These are phyloP conservation scores for Lepus oiostolus DNA, from an alignment of 2,797 vertebrate species.

Conservation along the genomic window DNA sequence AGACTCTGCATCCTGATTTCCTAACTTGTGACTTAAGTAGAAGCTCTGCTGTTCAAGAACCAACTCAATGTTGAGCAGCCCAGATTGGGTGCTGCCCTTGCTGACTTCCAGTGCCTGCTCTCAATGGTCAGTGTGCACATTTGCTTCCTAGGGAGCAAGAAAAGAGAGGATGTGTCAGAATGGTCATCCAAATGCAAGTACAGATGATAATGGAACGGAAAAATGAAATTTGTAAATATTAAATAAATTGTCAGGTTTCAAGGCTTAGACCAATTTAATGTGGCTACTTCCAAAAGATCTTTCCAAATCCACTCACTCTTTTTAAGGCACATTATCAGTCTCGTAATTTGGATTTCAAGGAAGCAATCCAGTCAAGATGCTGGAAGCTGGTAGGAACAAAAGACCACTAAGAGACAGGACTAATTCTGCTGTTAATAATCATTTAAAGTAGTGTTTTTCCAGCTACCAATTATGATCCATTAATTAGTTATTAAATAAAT, in stretches of 20 bases:
- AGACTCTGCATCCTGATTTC: not conserved
- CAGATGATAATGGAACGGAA: not conserved
- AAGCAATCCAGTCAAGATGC: slow-evolving; percentile 29
- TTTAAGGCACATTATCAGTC: not conserved
- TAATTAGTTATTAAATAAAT: slow-evolving; percentile 76
- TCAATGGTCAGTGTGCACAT: not conserved
- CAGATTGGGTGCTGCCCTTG: not conserved
- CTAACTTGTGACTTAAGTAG: slow-evolving; percentile 10
- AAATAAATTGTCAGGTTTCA: slow-evolving; percentile 19
- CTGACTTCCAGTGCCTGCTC: not conserved
- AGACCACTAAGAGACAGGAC: slow-evolving; percentile 26
- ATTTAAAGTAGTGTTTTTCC: slow-evolving; percentile 70
- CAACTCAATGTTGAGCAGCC: not conserved
- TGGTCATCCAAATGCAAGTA: not conserved
- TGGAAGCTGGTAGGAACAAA: slow-evolving; percentile 48
- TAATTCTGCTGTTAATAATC: slow-evolving; percentile 70
- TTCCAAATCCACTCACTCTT: slow-evolving; percentile 21
- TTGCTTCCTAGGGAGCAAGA: not conserved
- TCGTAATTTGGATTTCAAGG: slow-evolving; percentile 62
- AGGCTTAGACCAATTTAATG: slow-evolving; percentile 47
- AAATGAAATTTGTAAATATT: not conserved
- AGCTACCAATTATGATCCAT: slow-evolving; percentile 69
- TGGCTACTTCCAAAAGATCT: slow-evolving; percentile 40
- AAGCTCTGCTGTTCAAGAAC: not conserved
- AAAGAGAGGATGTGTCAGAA: not conserved